These are phyloP conservation scores for Hydrotaea cyrtoneurina DNA, from an alignment of 2,888 invertebrate genomes.

Conservation along the genomic window DNA sequence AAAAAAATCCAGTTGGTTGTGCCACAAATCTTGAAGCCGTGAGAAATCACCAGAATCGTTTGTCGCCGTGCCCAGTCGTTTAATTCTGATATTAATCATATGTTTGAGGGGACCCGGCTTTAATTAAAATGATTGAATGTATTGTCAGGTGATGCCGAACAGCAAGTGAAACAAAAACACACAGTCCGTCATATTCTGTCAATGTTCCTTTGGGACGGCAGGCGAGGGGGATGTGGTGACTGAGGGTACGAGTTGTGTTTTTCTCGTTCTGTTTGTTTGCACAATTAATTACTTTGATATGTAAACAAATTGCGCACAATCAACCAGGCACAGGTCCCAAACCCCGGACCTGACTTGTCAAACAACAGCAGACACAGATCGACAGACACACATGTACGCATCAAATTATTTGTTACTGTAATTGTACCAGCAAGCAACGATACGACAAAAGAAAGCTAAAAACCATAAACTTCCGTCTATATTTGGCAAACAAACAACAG, in stretches of 20 bases:
- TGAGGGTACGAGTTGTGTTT: background rate
- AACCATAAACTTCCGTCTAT: slow-evolving; percentile 51
- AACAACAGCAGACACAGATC: background rate
- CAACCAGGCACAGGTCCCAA: slow-evolving; percentile 34
- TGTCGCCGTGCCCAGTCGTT: background rate
- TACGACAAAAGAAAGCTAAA: slow-evolving; percentile 42
- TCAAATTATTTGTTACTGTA: slow-evolving; percentile 41
- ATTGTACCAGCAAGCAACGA: slow-evolving; percentile 13
- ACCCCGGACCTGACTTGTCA: slow-evolving; percentile 20
- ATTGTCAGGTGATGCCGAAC: slow-evolving; percentile 59
- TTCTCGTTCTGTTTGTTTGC: slow-evolving; percentile 37
- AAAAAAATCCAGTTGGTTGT: background rate
- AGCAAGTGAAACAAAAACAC: background rate
- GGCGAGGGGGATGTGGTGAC: background rate
- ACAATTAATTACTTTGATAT: slow-evolving; percentile 66
- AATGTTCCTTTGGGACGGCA: slow-evolving; percentile 20
- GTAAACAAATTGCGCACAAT: slow-evolving; percentile 63
- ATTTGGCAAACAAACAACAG: slow-evolving; percentile 32
- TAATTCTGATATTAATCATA: slow-evolving; percentile 1
- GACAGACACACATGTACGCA: slow-evolving; percentile 48
- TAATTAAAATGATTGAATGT: slow-evolving; percentile 65
- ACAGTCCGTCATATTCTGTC: background rate
- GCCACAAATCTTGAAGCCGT: background rate
- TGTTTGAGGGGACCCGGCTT: slow-evolving; percentile 10
- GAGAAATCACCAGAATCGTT: background rate